Conservation (phyloP, 2,888 invertebrate genomes). For the Candidula unifasciata region DNA sequence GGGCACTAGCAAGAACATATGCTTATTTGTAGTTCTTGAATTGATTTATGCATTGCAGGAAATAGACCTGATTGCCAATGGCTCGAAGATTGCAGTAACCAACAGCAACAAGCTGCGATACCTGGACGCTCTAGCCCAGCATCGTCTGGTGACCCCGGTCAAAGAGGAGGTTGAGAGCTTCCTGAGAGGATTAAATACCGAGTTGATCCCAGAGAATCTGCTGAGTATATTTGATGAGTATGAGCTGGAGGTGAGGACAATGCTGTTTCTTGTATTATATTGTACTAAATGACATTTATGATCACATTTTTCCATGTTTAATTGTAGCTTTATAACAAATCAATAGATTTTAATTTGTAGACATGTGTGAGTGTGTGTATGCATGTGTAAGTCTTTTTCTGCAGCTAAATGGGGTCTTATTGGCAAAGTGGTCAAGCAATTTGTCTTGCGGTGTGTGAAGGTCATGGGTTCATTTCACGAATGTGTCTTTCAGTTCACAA, state of each 20-base stretch:
- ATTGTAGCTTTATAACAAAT: too few species aligned
- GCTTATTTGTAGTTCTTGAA: not conserved
- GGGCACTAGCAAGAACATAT: too few species aligned
- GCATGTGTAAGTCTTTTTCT: too few species aligned
- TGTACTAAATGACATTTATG: too few species aligned
- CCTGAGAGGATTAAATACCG: constrained; percentile 89
- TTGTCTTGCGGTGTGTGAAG: too few species aligned
- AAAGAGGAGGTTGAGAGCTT: constrained; percentile 91
- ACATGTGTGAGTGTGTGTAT: too few species aligned
- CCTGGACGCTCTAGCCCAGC: constrained; percentile 90
- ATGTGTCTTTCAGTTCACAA: too few species aligned
- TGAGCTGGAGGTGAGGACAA: constrained; percentile 89
- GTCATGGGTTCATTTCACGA: too few species aligned
- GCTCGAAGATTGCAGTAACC: constrained; percentile 86
- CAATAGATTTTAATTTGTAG: too few species aligned
- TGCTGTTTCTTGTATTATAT: not conserved
- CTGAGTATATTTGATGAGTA: constrained; percentile 96
- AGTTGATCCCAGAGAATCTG: constrained; percentile 93
- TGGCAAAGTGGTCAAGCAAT: too few species aligned
- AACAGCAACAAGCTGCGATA: constrained; percentile 89
- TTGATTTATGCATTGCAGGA: constrained; percentile 75
- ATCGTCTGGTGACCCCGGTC: constrained; percentile 88
- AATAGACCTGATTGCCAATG: constrained; percentile 90
- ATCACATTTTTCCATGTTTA: too few species aligned
- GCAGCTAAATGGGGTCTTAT: too few species aligned